A percentile compares a stretch with the other conserved stretches of the same genome.
These are phyloP conservation scores for Myotis myotis DNA, from an alignment of 2,797 vertebrate genomes.

Conservation along the genomic window DNA sequence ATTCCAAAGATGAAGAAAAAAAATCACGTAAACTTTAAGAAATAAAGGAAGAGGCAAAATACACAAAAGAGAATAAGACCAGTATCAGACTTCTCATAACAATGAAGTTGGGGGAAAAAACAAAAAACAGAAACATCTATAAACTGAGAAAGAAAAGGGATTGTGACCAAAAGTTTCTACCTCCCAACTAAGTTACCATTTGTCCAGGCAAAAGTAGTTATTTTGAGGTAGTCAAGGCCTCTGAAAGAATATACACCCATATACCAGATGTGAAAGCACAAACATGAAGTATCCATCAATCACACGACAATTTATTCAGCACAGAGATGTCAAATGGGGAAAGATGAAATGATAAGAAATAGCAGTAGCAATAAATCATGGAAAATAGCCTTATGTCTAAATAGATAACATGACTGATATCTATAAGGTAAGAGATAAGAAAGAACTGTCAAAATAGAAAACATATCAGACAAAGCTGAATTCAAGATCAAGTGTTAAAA, in stretches of 20 bases:
- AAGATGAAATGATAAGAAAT: constrained; percentile 9
- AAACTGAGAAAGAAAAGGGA: constrained; percentile 4
- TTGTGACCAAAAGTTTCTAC: neutral
- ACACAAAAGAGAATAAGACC: neutral
- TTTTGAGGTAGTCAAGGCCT: neutral
- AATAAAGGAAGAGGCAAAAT: neutral
- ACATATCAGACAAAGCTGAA: neutral
- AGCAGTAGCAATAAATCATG: neutral
- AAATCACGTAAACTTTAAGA: neutral
- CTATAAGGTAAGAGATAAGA: constrained; percentile 18
- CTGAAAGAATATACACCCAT: constrained; percentile 27
- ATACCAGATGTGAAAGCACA: neutral
- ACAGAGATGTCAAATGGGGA: constrained; percentile 12
- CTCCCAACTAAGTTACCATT: neutral
- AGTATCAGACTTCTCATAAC: neutral
- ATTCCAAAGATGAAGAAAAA: neutral
- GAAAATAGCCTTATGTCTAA: neutral
- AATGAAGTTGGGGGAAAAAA: neutral
- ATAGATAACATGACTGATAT: neutral
- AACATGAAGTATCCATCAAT: neutral
- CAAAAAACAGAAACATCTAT: neutral
- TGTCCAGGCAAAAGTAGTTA: constrained; percentile 23
- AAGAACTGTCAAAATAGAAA: constrained; percentile 16
- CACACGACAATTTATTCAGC: neutral
- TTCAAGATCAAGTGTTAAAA: neutral